A percentile compares a stretch with the other conserved stretches of the same genome.
These are phyloP conservation scores for Orthonevra nobilis DNA, from an alignment of 2,888 invertebrate species.

Conservation along the genomic window DNA sequence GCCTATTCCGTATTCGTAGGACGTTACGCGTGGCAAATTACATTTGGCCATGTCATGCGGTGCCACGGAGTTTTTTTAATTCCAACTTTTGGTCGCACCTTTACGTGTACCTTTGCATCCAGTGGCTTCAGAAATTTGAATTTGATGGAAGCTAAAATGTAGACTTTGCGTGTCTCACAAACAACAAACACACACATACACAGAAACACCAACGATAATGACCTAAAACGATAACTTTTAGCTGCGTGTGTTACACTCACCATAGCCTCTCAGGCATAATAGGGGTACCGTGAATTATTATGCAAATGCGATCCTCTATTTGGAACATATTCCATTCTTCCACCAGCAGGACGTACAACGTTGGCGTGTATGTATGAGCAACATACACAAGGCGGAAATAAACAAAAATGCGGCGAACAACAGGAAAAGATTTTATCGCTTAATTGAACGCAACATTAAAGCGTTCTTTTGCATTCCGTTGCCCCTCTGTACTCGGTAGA, in stretches of 20 bases:
- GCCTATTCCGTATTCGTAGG: not conserved
- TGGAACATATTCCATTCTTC: constrained; percentile 21
- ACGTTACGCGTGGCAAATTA: constrained; percentile 31
- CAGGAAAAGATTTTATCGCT: constrained; percentile 62
- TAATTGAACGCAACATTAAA: constrained; percentile 69
- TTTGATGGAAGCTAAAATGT: constrained; percentile 32
- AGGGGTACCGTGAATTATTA: constrained; percentile 61
- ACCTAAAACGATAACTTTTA: constrained; percentile 60
- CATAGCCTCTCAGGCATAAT: constrained; percentile 38
- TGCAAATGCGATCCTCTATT: constrained; percentile 59
- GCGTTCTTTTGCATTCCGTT: constrained; percentile 17
- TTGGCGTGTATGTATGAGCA: constrained; percentile 1
- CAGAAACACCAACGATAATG: constrained; percentile 54
- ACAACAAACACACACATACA: constrained; percentile 1
- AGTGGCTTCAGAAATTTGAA: constrained; percentile 40
- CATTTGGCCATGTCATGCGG: constrained; percentile 22
- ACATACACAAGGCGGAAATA: constrained; percentile 5
- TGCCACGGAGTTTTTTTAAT: constrained; percentile 1
- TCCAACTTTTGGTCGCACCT: constrained; percentile 23
- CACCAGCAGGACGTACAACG: constrained; percentile 44
- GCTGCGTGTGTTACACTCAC: constrained; percentile 49
- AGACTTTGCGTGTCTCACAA: constrained; percentile 50
- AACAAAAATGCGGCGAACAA: constrained; percentile 28
- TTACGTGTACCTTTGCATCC: constrained; percentile 20
- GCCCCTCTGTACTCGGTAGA: not conserved